Base-by-base conservation (phyloP, 2,888 invertebrate genomes). In the Lysandra bellargus region DNA sequence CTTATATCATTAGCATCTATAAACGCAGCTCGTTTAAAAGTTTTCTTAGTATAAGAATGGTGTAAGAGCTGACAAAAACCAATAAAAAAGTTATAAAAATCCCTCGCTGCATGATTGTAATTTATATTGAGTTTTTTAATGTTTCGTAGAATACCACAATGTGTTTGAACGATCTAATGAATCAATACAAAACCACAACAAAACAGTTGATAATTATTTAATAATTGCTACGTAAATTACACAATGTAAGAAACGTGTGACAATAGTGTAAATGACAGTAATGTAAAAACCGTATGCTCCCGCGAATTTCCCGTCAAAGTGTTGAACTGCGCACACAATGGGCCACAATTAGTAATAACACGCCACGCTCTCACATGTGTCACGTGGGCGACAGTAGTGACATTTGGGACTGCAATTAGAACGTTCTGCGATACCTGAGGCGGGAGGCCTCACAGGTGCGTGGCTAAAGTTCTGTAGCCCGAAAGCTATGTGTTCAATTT, bases 231-330 rank as follows among this genome's bases (percentile, higher is more conserved):
- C 9, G 33, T 69, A 5, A 69, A 69, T 69, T 69, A 69, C 69
- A 69, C 69, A 30, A 33, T 33, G 69, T 69, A 69, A 12, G 33
- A 12, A 30, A 69, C 69, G 33, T 69, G 69, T 69, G 69, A 69
- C 69, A 69, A 69, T 69, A 37, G 69, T 37, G 33, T 69, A 9
- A 17, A 37, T 69, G 33, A 14, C 14, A 69, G 33, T 37, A 33
- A 37, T 5, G 69, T 69, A 69, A 69, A 69, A 69, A 69, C 69
- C 33, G 69, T 69, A 33, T 2, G 69, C 69, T 69, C 69, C 69
- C 69, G 69, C 69, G 33, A 69, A 37, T 37, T 69, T 69, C 33
- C 69, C 12, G 14, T 12, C 33, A 69, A 69, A 37, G 33, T 69
- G 69, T 33, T 33, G 30, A 33, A 69, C 69, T 69, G 30, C 33